These are phyloP conservation scores for Pristionchus entomophagus DNA, from an alignment of 2,888 invertebrate species.

Conservation along the genomic window DNA sequence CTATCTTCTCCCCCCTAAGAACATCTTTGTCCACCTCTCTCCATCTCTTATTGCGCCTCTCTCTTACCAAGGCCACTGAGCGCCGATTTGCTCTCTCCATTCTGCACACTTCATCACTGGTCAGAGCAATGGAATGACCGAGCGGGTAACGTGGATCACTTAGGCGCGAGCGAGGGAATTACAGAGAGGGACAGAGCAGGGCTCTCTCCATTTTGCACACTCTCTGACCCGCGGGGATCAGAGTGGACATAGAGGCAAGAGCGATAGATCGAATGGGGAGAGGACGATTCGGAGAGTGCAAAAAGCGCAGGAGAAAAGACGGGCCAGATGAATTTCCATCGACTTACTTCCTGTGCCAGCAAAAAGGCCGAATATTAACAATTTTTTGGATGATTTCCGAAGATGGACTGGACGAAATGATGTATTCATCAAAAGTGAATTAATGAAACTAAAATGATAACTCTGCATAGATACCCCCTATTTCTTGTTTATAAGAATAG, in stretches of 20 bases:
- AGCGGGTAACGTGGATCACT: neutral
- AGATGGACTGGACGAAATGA: no score
- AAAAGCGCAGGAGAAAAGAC: no score
- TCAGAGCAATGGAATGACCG: neutral
- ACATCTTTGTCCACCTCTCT: constrained; percentile 15
- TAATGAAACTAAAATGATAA: no score
- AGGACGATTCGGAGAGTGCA: no score
- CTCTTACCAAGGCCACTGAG: neutral
- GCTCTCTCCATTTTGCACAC: neutral
- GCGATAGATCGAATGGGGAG: neutral
- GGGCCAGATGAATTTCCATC: no score
- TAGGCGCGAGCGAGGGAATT: neutral
- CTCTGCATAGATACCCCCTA: no score
- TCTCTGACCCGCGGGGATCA: neutral
- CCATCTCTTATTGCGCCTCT: constrained; percentile 14
- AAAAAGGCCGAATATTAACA: no score
- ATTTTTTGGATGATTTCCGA: no score
- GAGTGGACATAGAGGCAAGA: neutral
- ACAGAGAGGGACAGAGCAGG: neutral
- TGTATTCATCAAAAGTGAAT: no score
- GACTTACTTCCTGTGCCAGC: no score
- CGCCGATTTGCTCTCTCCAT: neutral
- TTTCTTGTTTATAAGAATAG: no score
- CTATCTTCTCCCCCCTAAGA: no score
- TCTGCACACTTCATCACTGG: neutral